Evolutionary conservation across 2,113 vertebrate species (phyloP), one percentile per base, ranked within the genome.

Genomic region (Arothron firmamentum): DNA sequence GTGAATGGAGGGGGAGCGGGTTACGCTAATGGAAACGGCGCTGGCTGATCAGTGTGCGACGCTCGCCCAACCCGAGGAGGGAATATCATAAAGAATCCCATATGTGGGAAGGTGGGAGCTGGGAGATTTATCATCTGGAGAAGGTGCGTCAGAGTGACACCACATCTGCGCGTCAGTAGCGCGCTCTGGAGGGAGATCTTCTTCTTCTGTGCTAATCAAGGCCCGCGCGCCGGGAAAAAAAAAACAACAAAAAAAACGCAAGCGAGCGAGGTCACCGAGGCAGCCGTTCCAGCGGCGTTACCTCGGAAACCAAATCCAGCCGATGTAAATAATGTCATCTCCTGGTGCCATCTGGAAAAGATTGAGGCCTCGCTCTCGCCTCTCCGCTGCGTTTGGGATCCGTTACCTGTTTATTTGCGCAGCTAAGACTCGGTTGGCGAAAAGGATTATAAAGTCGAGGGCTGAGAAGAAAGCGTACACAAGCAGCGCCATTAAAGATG

Each of bases 331-430:
- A 92, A 89, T 87, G 84, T 90, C 90, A 94, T 94, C 92, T 92
- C 91, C 94, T 81, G 90, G 88, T 94, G 93, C 90, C 94, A 95
- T 97, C 93, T 96, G 94, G 93, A 95, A 95, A 85, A 92, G 89
- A 95, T 93, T 91, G 90, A 85, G 34, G 10, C 34, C 34, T 38
- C 34, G 11, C 34, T 11, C 34, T 38, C 34, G 34, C 34, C 34
- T 38, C 9, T 38, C 11, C 34, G 55, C 71, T 70, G 16, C 53
- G 75, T 60, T 65, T 62, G 70, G 85, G 86, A 86, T 92, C 88
- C 85, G 88, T 91, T 92, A 81, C 84, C 45, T 92, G 92, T 95
- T 94, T 94, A 93, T 95, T 95, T 95, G 92, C 89, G 82, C 92
- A 91, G 93, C 92, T 92, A 89, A 90, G 77, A 78, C 85, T 74